A percentile compares a stretch with the other conserved stretches of the same genome.
phyloP scores from a whole-genome alignment of 2,888 invertebrate genomes.

The Chloroclysta siterata region DNA sequence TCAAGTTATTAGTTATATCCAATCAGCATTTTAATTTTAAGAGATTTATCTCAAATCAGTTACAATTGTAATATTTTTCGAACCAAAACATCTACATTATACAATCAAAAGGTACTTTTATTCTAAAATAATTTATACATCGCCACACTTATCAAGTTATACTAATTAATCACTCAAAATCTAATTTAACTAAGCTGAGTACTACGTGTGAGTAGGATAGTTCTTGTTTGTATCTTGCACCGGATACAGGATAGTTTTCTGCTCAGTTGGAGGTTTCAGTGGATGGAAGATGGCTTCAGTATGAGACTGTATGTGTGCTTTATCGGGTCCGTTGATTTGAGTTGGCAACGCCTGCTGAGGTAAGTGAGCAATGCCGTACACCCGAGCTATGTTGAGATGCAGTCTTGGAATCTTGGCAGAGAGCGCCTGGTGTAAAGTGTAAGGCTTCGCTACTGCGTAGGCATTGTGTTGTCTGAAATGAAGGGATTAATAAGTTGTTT shows the following conservation, averaged over 20 bases:
- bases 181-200: neutral
- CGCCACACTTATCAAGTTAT: neutral
- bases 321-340: neutral
- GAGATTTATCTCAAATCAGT: no score
- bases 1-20: no score
- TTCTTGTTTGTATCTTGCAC: conserved; percentile 21
- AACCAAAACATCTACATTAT: no score
- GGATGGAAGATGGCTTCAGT: conserved; percentile 26
- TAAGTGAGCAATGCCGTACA: conserved; percentile 34
- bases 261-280: neutral
- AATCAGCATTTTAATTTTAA: no score
- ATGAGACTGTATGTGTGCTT: conserved; percentile 12
- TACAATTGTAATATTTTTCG: no score
- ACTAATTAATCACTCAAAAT: no score
- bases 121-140: conserved; percentile 4
- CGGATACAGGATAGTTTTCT: conserved; percentile 22
- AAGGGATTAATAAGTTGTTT: neutral
- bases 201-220: conserved; percentile 10
- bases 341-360: conserved; percentile 16
- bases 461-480: conserved; percentile 28
- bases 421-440: conserved; percentile 12
- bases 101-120: neutral
- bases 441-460: conserved; percentile 9
- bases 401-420: conserved; percentile 33
- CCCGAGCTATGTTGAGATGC: conserved; percentile 48